A percentile compares a stretch with the other conserved stretches of the same genome.
Evolutionary conservation across 53 echinoderm and acorn worm genomes (phyloP).

Genomic region (Luidia sarsii): DNA sequence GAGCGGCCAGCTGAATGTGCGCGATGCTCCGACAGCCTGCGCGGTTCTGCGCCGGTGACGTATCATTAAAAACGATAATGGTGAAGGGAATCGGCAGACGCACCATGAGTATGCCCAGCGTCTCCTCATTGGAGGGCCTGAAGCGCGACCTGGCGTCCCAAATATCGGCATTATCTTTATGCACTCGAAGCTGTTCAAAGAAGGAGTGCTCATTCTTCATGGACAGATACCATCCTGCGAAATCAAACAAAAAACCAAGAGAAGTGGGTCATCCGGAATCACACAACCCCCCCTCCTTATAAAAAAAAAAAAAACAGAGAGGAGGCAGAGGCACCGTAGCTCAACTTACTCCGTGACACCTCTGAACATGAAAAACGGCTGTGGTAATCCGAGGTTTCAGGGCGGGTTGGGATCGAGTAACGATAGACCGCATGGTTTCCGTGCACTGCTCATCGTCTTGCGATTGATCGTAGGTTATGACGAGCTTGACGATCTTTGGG

Average conservation of each 20-base stretch:
- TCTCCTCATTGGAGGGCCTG: slow-evolving; percentile 60
- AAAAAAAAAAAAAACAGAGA: background rate
- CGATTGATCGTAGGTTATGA: no score
- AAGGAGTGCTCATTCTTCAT: slow-evolving; percentile 72
- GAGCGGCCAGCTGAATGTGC: background rate
- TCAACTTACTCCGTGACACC: no score
- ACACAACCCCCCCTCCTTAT: no score
- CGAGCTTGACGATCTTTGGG: no score
- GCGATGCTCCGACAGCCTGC: background rate
- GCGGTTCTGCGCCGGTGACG: no score
- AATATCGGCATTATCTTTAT: slow-evolving; percentile 65
- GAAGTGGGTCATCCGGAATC: no score
- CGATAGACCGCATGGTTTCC: no score
- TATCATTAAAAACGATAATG: no score
- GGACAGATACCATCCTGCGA: slow-evolving; percentile 89
- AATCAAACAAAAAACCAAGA: background rate
- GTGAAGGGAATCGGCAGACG: slow-evolving; percentile 74
- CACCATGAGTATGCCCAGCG: slow-evolving; percentile 78
- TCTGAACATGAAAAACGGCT: no score
- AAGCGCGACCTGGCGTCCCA: slow-evolving; percentile 79
- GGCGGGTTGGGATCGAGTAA: no score
- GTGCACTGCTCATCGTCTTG: no score
- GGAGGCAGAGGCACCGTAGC: no score
- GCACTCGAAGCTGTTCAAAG: slow-evolving; percentile 53
- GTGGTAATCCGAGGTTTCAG: background rate